A percentile compares a stretch with the other conserved stretches of the same genome.
phyloP scores from a whole-genome alignment of 2,113 vertebrate species.

The Tragelaphus imberbis region DNA sequence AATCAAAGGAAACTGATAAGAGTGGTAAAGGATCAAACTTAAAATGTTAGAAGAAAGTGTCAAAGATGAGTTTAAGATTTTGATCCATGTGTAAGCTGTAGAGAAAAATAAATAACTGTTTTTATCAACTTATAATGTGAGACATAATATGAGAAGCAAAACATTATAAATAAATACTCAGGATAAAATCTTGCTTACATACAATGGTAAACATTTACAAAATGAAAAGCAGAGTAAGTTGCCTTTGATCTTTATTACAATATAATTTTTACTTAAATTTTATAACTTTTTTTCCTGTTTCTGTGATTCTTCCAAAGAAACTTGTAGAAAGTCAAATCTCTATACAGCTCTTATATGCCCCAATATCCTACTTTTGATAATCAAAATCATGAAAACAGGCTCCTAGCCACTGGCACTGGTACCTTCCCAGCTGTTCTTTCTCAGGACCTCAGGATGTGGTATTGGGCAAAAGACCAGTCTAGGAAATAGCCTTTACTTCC shows the following conservation, averaged over 20 bases:
- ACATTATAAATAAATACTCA: background rate
- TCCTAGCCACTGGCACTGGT: background rate
- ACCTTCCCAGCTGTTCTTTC: constrained; percentile 51
- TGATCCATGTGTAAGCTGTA: background rate
- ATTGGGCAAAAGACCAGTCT: constrained; percentile 28
- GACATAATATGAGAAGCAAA: background rate
- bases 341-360: background rate
- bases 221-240: background rate
- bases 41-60: background rate
- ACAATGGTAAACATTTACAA: background rate
- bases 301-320: background rate
- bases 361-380: background rate
- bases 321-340: background rate
- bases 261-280: background rate
- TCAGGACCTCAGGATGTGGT: constrained; percentile 48
- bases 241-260: background rate
- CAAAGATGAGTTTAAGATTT: background rate
- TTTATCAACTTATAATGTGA: background rate
- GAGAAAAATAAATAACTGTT: background rate
- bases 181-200: background rate
- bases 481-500: constrained; percentile 61
- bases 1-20: background rate
- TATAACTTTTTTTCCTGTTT: background rate
- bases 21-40: background rate
- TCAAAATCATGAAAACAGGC: background rate